Evolutionary conservation across 1,140 invertebrate genomes (phyloP).

Genomic region (Callitettix versicolor): DNA sequence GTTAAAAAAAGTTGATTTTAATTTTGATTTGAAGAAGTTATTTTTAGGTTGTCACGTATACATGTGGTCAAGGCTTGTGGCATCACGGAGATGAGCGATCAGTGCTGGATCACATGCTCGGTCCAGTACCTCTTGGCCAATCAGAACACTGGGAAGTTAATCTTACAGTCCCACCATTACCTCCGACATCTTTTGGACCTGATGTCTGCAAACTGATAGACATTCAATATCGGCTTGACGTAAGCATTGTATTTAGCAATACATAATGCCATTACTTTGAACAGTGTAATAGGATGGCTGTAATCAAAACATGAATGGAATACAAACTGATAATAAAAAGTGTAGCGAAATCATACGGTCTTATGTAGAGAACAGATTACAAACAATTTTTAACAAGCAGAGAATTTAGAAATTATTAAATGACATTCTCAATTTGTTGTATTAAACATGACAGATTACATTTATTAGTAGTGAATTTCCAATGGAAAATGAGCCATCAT

Average conservation of each 20-base stretch:
- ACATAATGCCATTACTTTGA: background rate
- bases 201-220: constrained; percentile 27
- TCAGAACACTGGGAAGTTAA: constrained; percentile 20
- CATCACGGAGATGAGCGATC: constrained; percentile 24
- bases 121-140: constrained; percentile 25
- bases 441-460: too few relatives aligned
- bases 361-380: too few relatives aligned
- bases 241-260: constrained; percentile 21
- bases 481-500: too few relatives aligned
- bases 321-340: too few relatives aligned
- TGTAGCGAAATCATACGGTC: too few relatives aligned
- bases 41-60: constrained; percentile 27
- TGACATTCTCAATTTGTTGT: too few relatives aligned
- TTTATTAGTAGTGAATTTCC: too few relatives aligned
- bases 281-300: background rate
- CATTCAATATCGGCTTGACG: constrained; percentile 28
- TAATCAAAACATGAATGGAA: too few relatives aligned
- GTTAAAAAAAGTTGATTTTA: too few relatives aligned
- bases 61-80: constrained; percentile 26
- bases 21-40: too few relatives aligned
- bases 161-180: constrained; percentile 26
- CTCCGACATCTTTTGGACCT: constrained; percentile 23
- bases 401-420: too few relatives aligned
- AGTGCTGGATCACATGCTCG: constrained; percentile 23
- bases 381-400: too few relatives aligned